These are phyloP conservation scores for Sinocyclocheilus rhinocerous DNA, from an alignment of 2,113 vertebrate genomes.

Conservation along the genomic window DNA sequence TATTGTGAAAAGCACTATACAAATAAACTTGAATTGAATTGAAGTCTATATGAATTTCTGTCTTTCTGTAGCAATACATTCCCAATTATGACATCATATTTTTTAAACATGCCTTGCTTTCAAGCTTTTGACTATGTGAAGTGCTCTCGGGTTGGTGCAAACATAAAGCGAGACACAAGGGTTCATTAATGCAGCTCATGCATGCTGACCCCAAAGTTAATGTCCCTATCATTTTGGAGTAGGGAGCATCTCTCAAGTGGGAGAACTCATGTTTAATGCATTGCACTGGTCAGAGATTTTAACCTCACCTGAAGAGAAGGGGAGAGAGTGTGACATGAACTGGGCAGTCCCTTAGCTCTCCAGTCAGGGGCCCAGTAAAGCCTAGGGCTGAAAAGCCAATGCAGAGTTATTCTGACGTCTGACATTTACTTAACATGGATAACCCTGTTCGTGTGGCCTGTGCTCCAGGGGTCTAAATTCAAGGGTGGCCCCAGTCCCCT, in stretches of 20 bases:
- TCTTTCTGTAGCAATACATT: neutral
- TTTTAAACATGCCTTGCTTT: neutral
- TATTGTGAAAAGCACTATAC: too few species aligned
- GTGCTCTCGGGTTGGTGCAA: slow-evolving; percentile 55
- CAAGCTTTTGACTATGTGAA: slow-evolving; percentile 35
- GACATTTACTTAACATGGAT: slow-evolving; percentile 69
- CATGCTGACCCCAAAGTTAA: slow-evolving; percentile 71
- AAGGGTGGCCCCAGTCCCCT: slow-evolving; percentile 54
- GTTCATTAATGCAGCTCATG: slow-evolving; percentile 74
- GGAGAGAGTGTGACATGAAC: slow-evolving; percentile 51
- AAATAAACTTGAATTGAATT: too few species aligned
- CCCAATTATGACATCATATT: neutral
- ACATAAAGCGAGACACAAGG: slow-evolving; percentile 62
- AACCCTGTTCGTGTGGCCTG: slow-evolving; percentile 42
- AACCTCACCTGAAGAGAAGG: slow-evolving; percentile 69
- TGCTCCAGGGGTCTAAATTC: slow-evolving; percentile 55
- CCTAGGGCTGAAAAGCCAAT: slow-evolving; percentile 55
- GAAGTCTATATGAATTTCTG: neutral
- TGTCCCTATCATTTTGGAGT: slow-evolving; percentile 74
- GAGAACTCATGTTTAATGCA: slow-evolving; percentile 77
- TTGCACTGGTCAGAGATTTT: slow-evolving; percentile 68
- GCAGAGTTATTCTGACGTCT: slow-evolving; percentile 64
- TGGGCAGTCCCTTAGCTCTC: slow-evolving; percentile 34
- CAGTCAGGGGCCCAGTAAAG: slow-evolving; percentile 51
- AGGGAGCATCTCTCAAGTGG: slow-evolving; percentile 64